Evolutionary conservation across 2,113 vertebrate genomes (phyloP).

Genomic region (Melanerpes formicivorus): DNA sequence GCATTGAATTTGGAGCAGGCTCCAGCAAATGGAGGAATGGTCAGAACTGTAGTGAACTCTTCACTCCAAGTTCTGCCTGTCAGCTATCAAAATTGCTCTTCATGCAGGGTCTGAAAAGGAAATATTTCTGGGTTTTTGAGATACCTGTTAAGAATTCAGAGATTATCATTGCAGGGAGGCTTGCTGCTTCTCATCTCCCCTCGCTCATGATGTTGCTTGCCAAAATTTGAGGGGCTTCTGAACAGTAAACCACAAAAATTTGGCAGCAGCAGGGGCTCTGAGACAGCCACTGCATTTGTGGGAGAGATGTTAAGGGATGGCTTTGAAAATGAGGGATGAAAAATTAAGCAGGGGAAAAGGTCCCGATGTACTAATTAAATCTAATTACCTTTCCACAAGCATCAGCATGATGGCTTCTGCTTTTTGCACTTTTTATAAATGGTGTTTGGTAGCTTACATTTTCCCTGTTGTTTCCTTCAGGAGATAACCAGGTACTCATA

Average conservation of each 20-base stretch:
- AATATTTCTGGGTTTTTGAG: not conserved
- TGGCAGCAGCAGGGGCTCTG: not conserved
- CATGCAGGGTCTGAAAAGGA: not conserved
- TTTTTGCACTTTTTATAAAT: not conserved
- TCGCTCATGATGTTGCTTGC: not conserved
- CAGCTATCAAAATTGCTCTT: not conserved
- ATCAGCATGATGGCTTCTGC: not conserved
- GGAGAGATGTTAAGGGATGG: not conserved
- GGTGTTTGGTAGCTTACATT: not conserved
- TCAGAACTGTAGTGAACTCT: not conserved
- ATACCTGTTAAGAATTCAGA: conserved; percentile 1
- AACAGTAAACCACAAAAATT: not conserved
- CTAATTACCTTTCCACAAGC: not conserved
- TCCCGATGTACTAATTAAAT: conserved; percentile 5
- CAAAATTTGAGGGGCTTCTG: not conserved
- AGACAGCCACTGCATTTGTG: not conserved
- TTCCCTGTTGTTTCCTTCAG: not conserved
- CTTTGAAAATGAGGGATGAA: conserved; percentile 1
- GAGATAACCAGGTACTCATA: not conserved
- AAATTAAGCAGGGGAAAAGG: conserved; percentile 15
- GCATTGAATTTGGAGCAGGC: not conserved
- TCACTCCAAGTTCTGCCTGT: not conserved
- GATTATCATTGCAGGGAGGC: not conserved
- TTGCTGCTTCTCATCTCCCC: not conserved
- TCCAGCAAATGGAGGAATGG: not conserved